Conservation (phyloP, 2,888 invertebrate species). For the Coleophora deauratella region DNA sequence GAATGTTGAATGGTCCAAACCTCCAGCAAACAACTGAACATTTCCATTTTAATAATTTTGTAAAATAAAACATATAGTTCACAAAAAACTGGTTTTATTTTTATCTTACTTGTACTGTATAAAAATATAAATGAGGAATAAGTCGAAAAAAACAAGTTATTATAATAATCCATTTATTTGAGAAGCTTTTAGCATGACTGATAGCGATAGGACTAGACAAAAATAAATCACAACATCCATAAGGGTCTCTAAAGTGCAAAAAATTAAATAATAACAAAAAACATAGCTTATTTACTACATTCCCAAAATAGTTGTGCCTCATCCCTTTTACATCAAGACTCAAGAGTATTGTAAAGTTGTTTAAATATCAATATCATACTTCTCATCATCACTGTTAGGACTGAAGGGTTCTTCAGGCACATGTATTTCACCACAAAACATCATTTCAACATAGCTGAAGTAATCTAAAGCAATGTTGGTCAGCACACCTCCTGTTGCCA, state of each 20-base stretch:
- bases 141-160: background rate
- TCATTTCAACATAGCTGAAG: constrained; percentile 76
- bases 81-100: too few relatives aligned
- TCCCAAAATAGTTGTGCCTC: too few relatives aligned
- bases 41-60: constrained; percentile 27
- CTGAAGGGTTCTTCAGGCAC: constrained; percentile 58
- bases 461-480: constrained; percentile 78
- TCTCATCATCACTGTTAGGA: constrained; percentile 70
- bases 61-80: background rate
- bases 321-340: too few relatives aligned
- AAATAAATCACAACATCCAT: background rate
- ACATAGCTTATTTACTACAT: constrained; percentile 10
- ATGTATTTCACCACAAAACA: constrained; percentile 70
- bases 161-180: constrained; percentile 16
- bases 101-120: background rate
- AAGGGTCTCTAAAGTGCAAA: background rate
- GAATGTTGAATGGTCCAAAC: constrained; percentile 99
- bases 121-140: background rate
- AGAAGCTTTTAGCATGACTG: constrained; percentile 24
- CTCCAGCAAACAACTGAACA: constrained; percentile 71
- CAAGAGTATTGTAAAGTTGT: background rate
- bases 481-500: constrained; percentile 80
- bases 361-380: constrained; percentile 67
- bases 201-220: constrained; percentile 15
- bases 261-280: constrained; percentile 25